Percentiles rank a stretch among this genome's conserved stretches.
Conservation (phyloP, 1,140 invertebrate genomes). For the Penaeus japonicus region DNA sequence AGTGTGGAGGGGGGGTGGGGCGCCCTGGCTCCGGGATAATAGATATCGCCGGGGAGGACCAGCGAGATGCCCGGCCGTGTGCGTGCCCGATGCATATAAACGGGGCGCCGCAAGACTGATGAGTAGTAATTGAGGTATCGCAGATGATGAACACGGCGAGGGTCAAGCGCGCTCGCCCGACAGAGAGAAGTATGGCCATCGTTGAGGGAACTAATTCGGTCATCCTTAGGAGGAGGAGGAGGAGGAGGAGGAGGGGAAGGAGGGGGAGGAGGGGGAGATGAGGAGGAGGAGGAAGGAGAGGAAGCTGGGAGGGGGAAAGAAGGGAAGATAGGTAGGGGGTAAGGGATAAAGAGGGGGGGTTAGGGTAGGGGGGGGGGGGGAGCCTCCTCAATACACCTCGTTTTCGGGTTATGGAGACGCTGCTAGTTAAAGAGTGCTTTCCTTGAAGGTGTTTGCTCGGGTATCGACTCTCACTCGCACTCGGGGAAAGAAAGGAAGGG, state of each 20-base stretch:
- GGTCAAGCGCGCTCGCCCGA: not conserved
- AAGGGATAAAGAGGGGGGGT: not conserved
- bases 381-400: not conserved
- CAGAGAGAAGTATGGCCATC: too few relatives aligned
- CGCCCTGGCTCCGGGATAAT: slow-evolving; percentile 24
- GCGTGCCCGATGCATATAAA: slow-evolving; percentile 41
- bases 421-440: too few relatives aligned
- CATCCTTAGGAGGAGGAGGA: not conserved
- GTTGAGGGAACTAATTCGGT: too few relatives aligned
- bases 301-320: not conserved
- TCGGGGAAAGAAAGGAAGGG: too few relatives aligned
- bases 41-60: slow-evolving; percentile 17
- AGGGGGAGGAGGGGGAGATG: not conserved
- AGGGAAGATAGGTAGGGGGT: too few relatives aligned
- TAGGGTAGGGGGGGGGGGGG: not conserved
- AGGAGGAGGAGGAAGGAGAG: not conserved
- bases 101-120: slow-evolving; percentile 41
- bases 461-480: too few relatives aligned
- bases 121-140: slow-evolving; percentile 54
- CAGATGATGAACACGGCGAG: slow-evolving; percentile 40
- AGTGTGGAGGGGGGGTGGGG: not conserved
- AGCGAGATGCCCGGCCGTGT: not conserved
- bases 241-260: not conserved
- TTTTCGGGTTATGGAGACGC: too few relatives aligned
- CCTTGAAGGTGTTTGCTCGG: too few relatives aligned